A percentile compares a stretch with the other conserved stretches of the same genome.
Evolutionary conservation across 2,888 invertebrate genomes (phyloP).

Genomic region (Drymonia ruficornis): DNA sequence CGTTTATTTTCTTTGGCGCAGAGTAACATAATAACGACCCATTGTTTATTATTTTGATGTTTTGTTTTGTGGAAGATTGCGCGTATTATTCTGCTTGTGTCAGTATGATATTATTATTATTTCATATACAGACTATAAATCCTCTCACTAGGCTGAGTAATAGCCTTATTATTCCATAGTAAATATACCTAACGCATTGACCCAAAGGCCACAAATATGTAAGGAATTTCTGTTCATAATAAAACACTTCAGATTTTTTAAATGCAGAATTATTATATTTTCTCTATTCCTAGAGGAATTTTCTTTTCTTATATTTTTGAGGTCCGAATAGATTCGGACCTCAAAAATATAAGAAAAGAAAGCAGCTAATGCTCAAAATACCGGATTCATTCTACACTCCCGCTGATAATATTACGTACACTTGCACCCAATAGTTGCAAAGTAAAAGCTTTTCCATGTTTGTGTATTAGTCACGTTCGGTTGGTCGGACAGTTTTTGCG

Average conservation of each 20-base stretch:
- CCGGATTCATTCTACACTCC: slow-evolving; percentile 17
- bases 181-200: too few relatives aligned
- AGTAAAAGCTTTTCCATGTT: slow-evolving; percentile 63
- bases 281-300: too few relatives aligned
- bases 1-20: slow-evolving; percentile 40
- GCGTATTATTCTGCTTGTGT: neutral
- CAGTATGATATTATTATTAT: neutral
- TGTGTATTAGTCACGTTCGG: slow-evolving; percentile 61
- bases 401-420: slow-evolving; percentile 26
- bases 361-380: too few relatives aligned
- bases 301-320: too few relatives aligned
- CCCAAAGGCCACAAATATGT: too few relatives aligned
- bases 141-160: too few relatives aligned
- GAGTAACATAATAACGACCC: slow-evolving; percentile 38
- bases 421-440: slow-evolving; percentile 51
- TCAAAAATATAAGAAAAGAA: too few relatives aligned
- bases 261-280: too few relatives aligned
- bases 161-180: too few relatives aligned
- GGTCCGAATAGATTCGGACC: too few relatives aligned
- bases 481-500: slow-evolving; percentile 51
- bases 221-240: too few relatives aligned
- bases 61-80: slow-evolving; percentile 10
- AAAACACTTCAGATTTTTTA: too few relatives aligned
- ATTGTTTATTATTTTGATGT: slow-evolving; percentile 34
- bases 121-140: neutral